Percentiles rank a stretch among this genome's conserved stretches.
Conservation (phyloP, 2,113 vertebrate genomes). For the Elephas maximus region DNA sequence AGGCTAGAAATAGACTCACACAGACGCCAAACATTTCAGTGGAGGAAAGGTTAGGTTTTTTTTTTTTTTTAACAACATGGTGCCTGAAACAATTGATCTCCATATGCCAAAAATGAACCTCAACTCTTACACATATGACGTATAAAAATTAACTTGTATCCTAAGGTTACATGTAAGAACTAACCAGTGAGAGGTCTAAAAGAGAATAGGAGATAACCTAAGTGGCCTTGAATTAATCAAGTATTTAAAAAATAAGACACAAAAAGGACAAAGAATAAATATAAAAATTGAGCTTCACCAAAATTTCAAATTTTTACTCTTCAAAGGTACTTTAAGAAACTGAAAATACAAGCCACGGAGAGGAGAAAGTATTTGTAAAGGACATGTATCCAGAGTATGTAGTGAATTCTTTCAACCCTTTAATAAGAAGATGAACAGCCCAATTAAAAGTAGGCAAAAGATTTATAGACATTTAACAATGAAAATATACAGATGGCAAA, state of each 20-base stretch:
- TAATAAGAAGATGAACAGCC: background rate
- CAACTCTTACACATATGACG: background rate
- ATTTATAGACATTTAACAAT: too few relatives aligned
- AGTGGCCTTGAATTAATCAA: too few relatives aligned
- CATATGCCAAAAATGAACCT: background rate
- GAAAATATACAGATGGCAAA: too few relatives aligned
- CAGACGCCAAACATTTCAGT: background rate
- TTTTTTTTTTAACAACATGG: background rate
- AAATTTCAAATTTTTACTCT: background rate
- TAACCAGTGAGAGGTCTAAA: too few relatives aligned
- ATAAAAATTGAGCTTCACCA: background rate
- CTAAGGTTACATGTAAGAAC: too few relatives aligned
- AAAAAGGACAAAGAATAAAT: too few relatives aligned
- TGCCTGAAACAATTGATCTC: background rate
- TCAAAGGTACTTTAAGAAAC: background rate
- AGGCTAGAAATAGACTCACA: background rate
- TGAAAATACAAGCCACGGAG: background rate
- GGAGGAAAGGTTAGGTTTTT: background rate
- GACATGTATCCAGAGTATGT: background rate
- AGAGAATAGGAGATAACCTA: too few relatives aligned
- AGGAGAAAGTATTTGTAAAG: conserved; percentile 14
- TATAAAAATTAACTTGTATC: background rate
- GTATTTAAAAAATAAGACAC: too few relatives aligned
- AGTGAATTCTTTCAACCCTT: background rate
- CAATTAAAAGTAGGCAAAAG: too few relatives aligned